Base-by-base conservation (phyloP, 2,888 invertebrate species). In the Escarpia spicata region DNA sequence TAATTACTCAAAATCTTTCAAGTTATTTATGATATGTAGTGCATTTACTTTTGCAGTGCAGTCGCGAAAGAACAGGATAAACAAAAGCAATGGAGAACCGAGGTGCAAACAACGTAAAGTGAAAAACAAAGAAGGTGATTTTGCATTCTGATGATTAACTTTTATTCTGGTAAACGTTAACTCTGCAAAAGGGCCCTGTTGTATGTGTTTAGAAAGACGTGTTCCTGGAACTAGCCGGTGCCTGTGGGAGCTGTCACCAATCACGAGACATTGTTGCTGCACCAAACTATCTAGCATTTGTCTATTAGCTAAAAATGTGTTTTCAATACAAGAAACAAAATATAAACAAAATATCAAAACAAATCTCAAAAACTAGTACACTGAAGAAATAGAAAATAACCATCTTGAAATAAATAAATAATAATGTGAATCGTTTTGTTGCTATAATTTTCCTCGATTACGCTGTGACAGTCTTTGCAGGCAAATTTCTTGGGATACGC, bases 91-190 rank as follows among this genome's bases (percentile, higher is more conserved):
- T 4, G 37, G 37, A 52, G 75, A 75, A 75, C 75, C 19, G n/a
- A 75, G 75, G 75, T 75, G 75, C 75, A 75, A 75, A 75, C 75
- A 75, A 75, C 75, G 52, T 52, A 75, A 75, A 15, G n/a, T 75
- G 75, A 75, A 75, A 75, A 75, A 75, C 19, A 26, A 75, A 6
- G 19, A 75, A 75, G 75, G 75, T n/a, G 75, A 75, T 75, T 75
- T 75, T 75, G 75, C 75, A 75, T n/a, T 26, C 75, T 75, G 75
- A 75, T 75, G 75, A 75, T 75, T 75, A 26, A 26, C 75, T 0
- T 75, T 75, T 75, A 26, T 52, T 75, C 75, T 75, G 26, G n/a
- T 0, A 26, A 75, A 6, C 6, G 6, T 75, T 75, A 15, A 26
- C 19, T 26, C 26, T 75, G 19, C 75, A 75, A 75, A 75, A 75